Base-by-base conservation (phyloP, 2,797 vertebrate species). In the Microctenopoma lineatum region DNA sequence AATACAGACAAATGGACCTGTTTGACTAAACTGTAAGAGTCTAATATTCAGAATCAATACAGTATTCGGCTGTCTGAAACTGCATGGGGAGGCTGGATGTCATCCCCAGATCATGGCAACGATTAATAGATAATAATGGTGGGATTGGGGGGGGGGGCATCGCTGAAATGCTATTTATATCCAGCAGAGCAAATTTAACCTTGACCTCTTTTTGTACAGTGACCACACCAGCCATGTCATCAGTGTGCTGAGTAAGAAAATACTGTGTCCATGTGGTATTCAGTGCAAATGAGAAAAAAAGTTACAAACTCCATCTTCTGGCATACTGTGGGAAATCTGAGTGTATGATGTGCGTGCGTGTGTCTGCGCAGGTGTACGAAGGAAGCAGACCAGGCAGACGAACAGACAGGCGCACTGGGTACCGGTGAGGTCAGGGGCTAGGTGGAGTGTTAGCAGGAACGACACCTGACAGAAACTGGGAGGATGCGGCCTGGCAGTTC, bases 401-500 rank as follows among this genome's bases (percentile, higher is more conserved):
- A 68, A 81, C 65, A 41, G 78, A 84, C 78, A 84, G 87, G 75
- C 66, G 21, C 64, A 60, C 59, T 45, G 81, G 85, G 89, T 85
- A 75, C 87, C 88, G 88, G 86, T 87, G 88, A 90, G 89, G 88
- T 91, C 85, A 92, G 83, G 85, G 87, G 81, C 86, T 85, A 86
- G 85, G 81, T 92, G 83, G 92, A 92, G 91, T 86, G 88, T 92
- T 90, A 91, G 87, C 89, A 4, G 85, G 90, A 87, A 87, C 70
- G 90, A 92, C 91, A 92, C 90, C 90, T 92, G 91, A 92, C 85
- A 89, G 87, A 87, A 54, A 78, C 82, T 71, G 59, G 77, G 82
- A 42, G 88, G 87, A 93, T 93, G 87, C 39, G 79, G 74, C 86
- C 84, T 92, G 92, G 91, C 91, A 93, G 85, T 92, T 92, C 90